phyloP scores from a whole-genome alignment of 2,113 vertebrate genomes.

The Neolamprologus kungweensis region DNA sequence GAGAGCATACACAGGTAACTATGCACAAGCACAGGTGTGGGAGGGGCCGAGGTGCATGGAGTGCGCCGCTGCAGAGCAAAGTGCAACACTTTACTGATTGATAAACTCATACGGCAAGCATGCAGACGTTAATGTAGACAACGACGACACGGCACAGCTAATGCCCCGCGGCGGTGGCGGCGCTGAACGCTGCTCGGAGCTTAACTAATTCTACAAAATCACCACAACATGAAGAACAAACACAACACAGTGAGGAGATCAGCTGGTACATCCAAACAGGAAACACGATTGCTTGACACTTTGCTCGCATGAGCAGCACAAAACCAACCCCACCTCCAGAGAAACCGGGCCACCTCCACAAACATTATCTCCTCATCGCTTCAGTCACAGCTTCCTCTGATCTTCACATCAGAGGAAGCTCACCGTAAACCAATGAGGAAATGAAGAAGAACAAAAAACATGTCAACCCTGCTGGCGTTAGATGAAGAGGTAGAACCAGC shows the following conservation, averaged over 20 bases:
- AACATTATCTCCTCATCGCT: neutral
- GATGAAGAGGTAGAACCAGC: neutral
- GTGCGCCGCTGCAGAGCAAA: neutral
- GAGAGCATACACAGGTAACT: neutral
- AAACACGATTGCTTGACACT: neutral
- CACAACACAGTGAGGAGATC: neutral
- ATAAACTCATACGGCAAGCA: neutral
- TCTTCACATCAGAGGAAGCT: neutral
- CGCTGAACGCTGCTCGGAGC: conserved; percentile 3
- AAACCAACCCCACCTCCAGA: neutral
- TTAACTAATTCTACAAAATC: neutral
- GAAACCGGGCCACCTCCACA: neutral
- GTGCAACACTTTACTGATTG: neutral
- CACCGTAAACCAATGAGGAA: neutral
- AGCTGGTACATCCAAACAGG: neutral
- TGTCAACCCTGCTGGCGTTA: neutral
- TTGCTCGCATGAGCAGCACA: neutral
- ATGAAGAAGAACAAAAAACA: neutral
- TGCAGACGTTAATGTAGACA: neutral
- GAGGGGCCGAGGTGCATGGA: neutral
- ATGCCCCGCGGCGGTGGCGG: neutral
- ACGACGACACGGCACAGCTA: neutral
- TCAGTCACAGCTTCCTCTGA: neutral
- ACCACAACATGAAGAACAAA: neutral
- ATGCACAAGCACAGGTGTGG: neutral